Evolutionary conservation across 2,113 vertebrate genomes (phyloP), one percentile per base, ranked within the genome.

Genomic region (Phocoena sinus): DNA sequence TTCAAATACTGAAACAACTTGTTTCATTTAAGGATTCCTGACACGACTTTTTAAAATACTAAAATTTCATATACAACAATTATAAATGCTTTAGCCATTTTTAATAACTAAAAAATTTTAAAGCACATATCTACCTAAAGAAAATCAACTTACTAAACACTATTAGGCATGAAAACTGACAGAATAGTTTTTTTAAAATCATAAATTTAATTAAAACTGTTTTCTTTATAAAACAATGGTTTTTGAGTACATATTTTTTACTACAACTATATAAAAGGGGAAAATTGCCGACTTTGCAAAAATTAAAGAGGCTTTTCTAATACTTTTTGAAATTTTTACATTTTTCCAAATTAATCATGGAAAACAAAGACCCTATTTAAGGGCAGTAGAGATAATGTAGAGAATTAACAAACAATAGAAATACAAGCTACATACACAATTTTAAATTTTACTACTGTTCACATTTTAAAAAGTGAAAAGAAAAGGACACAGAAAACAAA

Each of bases 71-170:
- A 44, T 36, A 20, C 2, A 74, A 89, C 68, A 25, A 15, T 77
- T 44, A 74, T 10, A 81, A 91, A 94, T 63, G 4, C 50, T 47
- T 68, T 58, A 41, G 21, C 10, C 50, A 88, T 70, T 93, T 91
- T 92, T 80, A 94, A 38, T 14, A 31, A 94, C 8, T 73, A 31
- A 44, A 92, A 62, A 36, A 20, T 13, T 81, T 26, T 81, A 28
- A 95, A 91, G n/a, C 63, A 85, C 15, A 84, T 41, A 94, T n/a
- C 38, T 71, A 82, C 5, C 21, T 15, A 71, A 84, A 94, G 38
- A 76, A 97, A 96, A 73, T 79, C 13, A 74, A 93, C 21, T 71
- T 77, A 77, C 1, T 92, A 25, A 92, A 67, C 7, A 68, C 0
- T 36, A 77, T 36, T 33, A 80, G 41, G 28, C 33, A 95, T 86